These are phyloP conservation scores for Bambusicola thoracicus DNA, from an alignment of 2,113 vertebrate species.

Conservation along the genomic window DNA sequence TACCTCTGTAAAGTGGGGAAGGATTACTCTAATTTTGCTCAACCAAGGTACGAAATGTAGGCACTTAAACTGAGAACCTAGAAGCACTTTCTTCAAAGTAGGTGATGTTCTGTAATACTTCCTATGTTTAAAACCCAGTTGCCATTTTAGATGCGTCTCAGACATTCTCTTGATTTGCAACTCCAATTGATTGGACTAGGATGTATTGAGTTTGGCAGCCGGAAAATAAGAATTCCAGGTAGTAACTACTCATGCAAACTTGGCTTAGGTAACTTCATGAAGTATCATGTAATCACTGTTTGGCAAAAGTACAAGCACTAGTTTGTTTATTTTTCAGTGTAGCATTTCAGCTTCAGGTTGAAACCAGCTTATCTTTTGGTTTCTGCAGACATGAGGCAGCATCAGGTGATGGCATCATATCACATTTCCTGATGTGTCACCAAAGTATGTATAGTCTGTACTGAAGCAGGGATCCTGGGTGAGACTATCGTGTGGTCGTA, in stretches of 20 bases:
- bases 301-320: constrained; percentile 50
- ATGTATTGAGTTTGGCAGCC: constrained; percentile 74
- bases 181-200: constrained; percentile 72
- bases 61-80: constrained; percentile 59
- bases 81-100: constrained; percentile 52
- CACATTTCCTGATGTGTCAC: constrained; percentile 72
- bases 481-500: constrained; percentile 13
- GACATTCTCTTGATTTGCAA: constrained; percentile 71
- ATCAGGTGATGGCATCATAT: constrained; percentile 73
- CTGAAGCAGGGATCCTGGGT: constrained; percentile 68
- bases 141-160: constrained; percentile 74
- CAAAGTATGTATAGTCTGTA: constrained; percentile 70
- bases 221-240: constrained; percentile 74
- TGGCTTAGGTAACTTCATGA: constrained; percentile 69
- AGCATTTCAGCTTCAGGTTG: constrained; percentile 70
- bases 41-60: constrained; percentile 7
- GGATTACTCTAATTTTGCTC: constrained; percentile 21
- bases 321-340: constrained; percentile 60
- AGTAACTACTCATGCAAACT: constrained; percentile 69
- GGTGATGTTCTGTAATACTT: constrained; percentile 62
- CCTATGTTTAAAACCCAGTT: constrained; percentile 73
- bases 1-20: constrained; percentile 22
- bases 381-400: constrained; percentile 72
- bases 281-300: constrained; percentile 66
- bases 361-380: constrained; percentile 72